A percentile compares a stretch with the other conserved stretches of the same genome.
Evolutionary conservation across 1,140 invertebrate species (phyloP).

Genomic region (Drosophila burlai): DNA sequence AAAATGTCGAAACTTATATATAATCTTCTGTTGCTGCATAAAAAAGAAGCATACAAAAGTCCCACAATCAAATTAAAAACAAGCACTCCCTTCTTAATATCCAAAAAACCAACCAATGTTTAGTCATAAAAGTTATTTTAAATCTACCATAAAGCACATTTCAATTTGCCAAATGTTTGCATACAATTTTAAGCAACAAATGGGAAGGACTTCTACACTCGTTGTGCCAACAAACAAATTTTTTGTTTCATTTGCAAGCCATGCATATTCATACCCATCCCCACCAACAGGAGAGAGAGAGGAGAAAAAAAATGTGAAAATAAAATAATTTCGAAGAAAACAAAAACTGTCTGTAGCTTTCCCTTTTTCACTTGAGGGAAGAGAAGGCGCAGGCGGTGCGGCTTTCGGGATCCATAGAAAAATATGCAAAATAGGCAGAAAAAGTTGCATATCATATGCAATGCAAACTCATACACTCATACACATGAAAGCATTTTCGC

Average conservation of each 20-base stretch:
- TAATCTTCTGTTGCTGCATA: too few species aligned
- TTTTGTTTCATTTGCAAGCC: constrained; percentile 46
- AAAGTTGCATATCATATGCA: constrained; percentile 63
- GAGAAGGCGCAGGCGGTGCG: background rate
- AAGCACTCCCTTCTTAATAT: background rate
- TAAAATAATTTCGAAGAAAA: constrained; percentile 63
- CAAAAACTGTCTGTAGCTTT: constrained; percentile 47
- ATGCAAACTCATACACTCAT: constrained; percentile 29
- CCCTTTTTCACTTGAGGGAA: constrained; percentile 36
- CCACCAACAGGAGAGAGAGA: constrained; percentile 1
- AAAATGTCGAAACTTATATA: background rate
- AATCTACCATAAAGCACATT: constrained; percentile 1
- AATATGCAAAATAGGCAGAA: constrained; percentile 72
- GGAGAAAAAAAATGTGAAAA: constrained; percentile 32
- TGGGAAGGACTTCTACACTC: constrained; percentile 3
- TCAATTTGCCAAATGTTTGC: constrained; percentile 43
- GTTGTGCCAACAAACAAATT: constrained; percentile 4
- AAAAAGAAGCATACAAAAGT: too few species aligned
- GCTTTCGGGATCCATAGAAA: constrained; percentile 38
- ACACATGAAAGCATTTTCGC: constrained; percentile 39
- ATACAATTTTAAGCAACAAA: constrained; percentile 33
- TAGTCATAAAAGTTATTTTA: background rate
- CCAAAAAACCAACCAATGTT: background rate
- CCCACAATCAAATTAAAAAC: background rate
- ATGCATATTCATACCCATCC: constrained; percentile 35